Evolutionary conservation across 2,797 vertebrate species (phyloP), one percentile per base, ranked within the genome.

Genomic region (Sebastes hopkinsi): DNA sequence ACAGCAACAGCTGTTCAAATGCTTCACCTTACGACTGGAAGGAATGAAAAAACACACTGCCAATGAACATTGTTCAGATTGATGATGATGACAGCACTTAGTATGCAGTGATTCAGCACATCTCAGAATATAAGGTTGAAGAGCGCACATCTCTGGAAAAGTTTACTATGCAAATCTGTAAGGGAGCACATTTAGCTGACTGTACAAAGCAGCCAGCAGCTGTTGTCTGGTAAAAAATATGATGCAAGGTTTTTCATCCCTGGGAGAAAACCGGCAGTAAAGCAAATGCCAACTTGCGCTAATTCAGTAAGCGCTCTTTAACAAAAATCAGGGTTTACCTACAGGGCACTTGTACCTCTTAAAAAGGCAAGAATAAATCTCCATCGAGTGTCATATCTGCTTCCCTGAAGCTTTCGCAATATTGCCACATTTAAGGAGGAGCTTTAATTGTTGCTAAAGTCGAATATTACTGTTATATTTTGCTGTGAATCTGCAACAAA

Each of bases 31-130:
- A 59, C 6, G 66, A 69, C 34, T 61, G 50, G 13, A 42, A 42
- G 25, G 22, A 42, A 22, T 7, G 6, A 34, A 61, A 66, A 36
- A 42, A 55, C 46, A 18, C 2, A n/a, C 3, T 25, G 59, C 6
- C 61, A 65, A 27, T 72, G n/a, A 77, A 81, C 55, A 72, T 20
- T 67, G 65, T 64, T 73, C 22, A 64, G 46, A 69, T 25, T 66
- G 77, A 89, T 73, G 84, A 80, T 77, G 75, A 90, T 79, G 79
- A 61, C 38, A 56, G 68, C 72, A 68, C 70, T 89, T 66, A 79
- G 68, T 62, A 69, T 66, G 81, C 38, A 23, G 82, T 78, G 73
- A 91, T 68, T 88, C 81, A 88, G 85, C 84, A 86, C 67, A 75
- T 81, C 67, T 52, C 3, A 0, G 46, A 75, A 67, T 55, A 29